These are phyloP conservation scores for Melopsittacus undulatus DNA, from an alignment of 2,797 vertebrate genomes.

Conservation along the genomic window DNA sequence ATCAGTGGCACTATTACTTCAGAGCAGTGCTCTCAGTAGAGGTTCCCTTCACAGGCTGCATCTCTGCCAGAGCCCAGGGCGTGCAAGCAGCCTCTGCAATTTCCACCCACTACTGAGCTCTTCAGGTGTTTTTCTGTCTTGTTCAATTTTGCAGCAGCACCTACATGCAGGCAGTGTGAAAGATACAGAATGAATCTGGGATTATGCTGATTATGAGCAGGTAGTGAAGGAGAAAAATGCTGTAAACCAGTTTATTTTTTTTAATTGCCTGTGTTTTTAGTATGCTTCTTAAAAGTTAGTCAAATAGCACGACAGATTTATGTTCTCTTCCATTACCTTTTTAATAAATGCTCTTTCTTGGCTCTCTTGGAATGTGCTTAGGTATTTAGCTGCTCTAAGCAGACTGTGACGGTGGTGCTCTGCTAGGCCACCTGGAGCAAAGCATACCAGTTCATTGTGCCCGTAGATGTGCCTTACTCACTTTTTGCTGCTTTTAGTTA, in stretches of 20 bases:
- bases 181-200: not conserved
- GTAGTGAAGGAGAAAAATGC: not conserved
- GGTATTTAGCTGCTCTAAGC: constrained; percentile 31
- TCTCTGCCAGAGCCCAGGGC: not conserved
- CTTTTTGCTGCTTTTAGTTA: not conserved
- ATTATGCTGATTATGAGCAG: not conserved
- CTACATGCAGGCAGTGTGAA: not conserved
- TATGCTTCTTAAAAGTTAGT: constrained; percentile 44
- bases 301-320: constrained; percentile 9
- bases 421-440: not conserved
- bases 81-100: not conserved
- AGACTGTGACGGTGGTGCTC: not conserved
- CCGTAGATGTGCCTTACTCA: not conserved
- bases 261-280: constrained; percentile 1
- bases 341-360: constrained; percentile 33
- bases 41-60: not conserved
- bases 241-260: not conserved
- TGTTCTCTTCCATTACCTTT: constrained; percentile 21
- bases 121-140: not conserved
- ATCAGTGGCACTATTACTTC: not conserved
- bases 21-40: accelerated
- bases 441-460: not conserved
- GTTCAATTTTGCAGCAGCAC: not conserved
- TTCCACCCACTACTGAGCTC: not conserved
- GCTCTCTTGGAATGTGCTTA: not conserved